Evolutionary conservation across 2,113 vertebrate species (phyloP).

Genomic region (Ptychochromis oligacanthus): DNA sequence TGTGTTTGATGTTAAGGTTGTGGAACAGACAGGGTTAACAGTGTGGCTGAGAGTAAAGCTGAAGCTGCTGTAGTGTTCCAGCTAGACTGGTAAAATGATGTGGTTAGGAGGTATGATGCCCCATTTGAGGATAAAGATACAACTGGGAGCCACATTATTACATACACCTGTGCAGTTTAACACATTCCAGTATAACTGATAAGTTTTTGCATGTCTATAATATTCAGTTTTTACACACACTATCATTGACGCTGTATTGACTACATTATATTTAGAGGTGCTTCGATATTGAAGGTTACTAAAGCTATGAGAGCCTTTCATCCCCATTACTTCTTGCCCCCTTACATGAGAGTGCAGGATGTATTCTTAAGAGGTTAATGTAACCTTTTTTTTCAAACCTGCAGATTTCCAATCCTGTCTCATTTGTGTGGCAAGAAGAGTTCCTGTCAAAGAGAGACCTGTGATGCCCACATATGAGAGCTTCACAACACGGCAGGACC

Average conservation of each 20-base stretch:
- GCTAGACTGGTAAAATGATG: background rate
- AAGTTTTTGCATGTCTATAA: background rate
- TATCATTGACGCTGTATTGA: rapidly evolving
- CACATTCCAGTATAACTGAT: background rate
- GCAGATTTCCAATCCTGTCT: conserved; percentile 98
- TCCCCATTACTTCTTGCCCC: background rate
- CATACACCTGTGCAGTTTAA: background rate
- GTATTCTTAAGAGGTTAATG: background rate
- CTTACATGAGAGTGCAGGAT: background rate
- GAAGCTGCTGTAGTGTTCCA: background rate
- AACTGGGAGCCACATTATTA: background rate
- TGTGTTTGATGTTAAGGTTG: background rate
- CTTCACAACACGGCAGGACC: conserved; percentile 96
- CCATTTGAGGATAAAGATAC: background rate
- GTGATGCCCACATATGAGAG: conserved; percentile 89
- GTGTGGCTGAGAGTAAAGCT: background rate
- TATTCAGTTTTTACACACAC: background rate
- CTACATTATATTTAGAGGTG: background rate
- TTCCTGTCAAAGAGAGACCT: conserved; percentile 92
- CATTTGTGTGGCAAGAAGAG: conserved; percentile 96
- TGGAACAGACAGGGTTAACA: background rate
- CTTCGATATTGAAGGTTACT: background rate
- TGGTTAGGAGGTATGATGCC: background rate
- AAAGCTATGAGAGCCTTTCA: background rate
- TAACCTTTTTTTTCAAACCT: background rate